These are phyloP conservation scores for Acleris literana DNA, from an alignment of 2,888 invertebrate genomes.

Conservation along the genomic window DNA sequence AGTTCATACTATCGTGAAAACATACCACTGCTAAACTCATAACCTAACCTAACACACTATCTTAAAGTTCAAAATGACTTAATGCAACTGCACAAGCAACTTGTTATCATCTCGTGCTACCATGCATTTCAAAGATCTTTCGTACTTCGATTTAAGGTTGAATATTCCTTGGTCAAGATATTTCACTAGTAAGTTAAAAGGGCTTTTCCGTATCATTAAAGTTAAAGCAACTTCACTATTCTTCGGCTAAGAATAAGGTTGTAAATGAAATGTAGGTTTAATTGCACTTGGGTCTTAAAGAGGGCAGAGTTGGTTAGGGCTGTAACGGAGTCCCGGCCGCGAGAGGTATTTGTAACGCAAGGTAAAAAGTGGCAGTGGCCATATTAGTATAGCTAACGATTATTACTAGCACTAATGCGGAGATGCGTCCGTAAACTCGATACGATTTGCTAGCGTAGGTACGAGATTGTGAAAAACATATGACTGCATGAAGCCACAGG, in stretches of 20 bases:
- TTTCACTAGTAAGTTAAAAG: not conserved
- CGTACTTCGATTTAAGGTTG: constrained; percentile 18
- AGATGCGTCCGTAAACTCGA: constrained; percentile 40
- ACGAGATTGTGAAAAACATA: constrained; percentile 3
- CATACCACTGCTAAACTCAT: not conserved
- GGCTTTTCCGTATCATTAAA: too few relatives aligned
- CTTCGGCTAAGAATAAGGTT: constrained; percentile 16
- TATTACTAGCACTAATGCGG: constrained; percentile 59
- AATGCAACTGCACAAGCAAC: constrained; percentile 24
- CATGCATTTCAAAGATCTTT: constrained; percentile 1
- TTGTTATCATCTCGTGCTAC: not conserved
- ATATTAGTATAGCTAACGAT: constrained; percentile 65
- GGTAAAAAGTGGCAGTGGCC: constrained; percentile 64
- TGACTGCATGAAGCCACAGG: not conserved
- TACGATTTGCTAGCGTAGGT: constrained; percentile 27
- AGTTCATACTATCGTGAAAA: constrained; percentile 35
- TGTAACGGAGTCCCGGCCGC: constrained; percentile 65
- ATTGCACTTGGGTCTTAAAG: too few relatives aligned
- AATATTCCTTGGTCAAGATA: constrained; percentile 2
- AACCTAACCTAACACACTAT: not conserved
- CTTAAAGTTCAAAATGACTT: constrained; percentile 16
- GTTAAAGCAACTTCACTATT: too few relatives aligned
- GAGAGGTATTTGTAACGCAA: constrained; percentile 60
- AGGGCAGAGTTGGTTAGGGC: constrained; percentile 25
- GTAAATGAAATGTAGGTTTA: not conserved